Conservation (phyloP, 2,113 vertebrate genomes). For the Nicator chloris region DNA sequence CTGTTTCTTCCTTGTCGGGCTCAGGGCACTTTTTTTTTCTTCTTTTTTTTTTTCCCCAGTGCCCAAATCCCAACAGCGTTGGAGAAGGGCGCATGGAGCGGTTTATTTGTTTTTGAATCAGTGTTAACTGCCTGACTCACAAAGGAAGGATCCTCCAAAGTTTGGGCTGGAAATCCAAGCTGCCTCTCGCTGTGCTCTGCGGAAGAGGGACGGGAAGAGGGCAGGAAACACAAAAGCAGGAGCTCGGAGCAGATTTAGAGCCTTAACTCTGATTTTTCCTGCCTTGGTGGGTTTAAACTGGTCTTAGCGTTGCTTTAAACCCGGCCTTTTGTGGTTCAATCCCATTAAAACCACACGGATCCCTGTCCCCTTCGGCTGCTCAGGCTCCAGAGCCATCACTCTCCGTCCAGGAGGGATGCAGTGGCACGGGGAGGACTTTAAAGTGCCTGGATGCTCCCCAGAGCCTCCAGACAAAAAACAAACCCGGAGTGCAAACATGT, state of each 20-base stretch:
- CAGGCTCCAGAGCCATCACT: background rate
- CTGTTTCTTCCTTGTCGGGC: background rate
- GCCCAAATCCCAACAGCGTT: background rate
- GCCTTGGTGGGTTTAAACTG: background rate
- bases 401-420: background rate
- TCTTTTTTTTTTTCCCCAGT: background rate
- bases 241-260: background rate
- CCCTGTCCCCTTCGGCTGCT: background rate
- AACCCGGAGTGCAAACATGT: background rate
- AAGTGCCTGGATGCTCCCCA: background rate
- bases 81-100: background rate
- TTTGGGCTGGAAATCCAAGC: background rate
- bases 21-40: background rate
- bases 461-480: background rate
- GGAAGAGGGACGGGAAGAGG: background rate
- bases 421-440: background rate
- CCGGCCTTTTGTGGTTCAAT: background rate
- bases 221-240: background rate
- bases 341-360: background rate
- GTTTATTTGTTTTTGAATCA: constrained; percentile 20
- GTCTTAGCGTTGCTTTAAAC: background rate
- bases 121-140: background rate
- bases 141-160: background rate
- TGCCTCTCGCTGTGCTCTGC: background rate
- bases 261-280: constrained; percentile 3